Evolutionary conservation across 2,888 invertebrate species (phyloP).

Genomic region (Chrysomela aeneicollis): DNA sequence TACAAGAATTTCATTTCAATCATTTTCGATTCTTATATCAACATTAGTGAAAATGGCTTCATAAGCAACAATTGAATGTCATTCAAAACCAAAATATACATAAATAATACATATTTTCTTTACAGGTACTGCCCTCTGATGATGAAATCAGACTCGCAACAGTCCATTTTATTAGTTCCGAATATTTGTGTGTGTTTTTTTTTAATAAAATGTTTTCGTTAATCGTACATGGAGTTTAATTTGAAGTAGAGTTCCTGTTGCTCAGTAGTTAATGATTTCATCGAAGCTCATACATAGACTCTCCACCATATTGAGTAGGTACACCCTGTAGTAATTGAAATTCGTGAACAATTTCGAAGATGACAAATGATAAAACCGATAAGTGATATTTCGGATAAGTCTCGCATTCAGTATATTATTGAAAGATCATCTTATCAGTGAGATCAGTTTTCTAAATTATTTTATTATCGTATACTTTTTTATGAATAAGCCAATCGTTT

Average conservation of each 20-base stretch:
- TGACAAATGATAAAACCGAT: background rate
- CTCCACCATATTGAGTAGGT: too few species aligned
- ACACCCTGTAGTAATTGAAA: background rate
- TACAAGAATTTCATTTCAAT: too few species aligned
- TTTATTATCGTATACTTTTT: too few species aligned
- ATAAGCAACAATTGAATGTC: too few species aligned
- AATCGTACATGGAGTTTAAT: too few species aligned
- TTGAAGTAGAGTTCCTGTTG: too few species aligned
- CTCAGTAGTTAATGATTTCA: too few species aligned
- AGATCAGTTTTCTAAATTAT: background rate
- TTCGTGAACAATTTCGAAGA: background rate
- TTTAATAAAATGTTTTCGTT: constrained; percentile 13
- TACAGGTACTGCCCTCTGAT: constrained; percentile 30
- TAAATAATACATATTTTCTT: background rate
- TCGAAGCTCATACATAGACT: too few species aligned
- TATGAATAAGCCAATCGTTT: background rate
- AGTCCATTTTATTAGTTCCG: constrained; percentile 7
- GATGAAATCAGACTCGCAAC: background rate
- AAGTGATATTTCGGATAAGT: background rate
- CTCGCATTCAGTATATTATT: background rate
- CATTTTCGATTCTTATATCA: too few species aligned
- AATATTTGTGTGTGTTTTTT: constrained; percentile 22
- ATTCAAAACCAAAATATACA: too few species aligned
- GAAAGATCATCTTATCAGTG: constrained; percentile 11
- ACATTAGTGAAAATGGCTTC: too few species aligned